phyloP scores from a whole-genome alignment of 1,140 invertebrate genomes.

The Drosophila bocki region DNA sequence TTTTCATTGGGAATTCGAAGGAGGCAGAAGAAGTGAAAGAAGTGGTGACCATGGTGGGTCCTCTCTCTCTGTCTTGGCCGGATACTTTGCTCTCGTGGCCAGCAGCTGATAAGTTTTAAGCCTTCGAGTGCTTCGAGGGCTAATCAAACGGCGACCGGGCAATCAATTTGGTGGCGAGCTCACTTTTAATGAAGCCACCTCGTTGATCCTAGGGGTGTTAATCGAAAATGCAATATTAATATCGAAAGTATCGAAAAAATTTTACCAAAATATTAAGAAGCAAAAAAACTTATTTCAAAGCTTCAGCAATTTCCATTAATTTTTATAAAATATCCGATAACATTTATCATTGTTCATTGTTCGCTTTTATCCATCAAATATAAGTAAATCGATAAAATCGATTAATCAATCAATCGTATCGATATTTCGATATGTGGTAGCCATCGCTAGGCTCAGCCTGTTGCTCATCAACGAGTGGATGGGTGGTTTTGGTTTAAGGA shows the following conservation, averaged over 20 bases:
- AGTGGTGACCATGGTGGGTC: not conserved
- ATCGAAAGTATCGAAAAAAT: not conserved
- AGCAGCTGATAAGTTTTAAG: slow-evolving; percentile 69
- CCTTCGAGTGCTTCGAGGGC: slow-evolving; percentile 63
- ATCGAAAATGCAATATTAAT: not conserved
- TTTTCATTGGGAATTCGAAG: slow-evolving; percentile 49
- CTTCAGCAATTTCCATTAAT: not conserved
- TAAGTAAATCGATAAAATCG: not conserved
- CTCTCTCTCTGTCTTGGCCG: slow-evolving; percentile 20
- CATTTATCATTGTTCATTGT: not conserved
- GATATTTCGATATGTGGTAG: not conserved
- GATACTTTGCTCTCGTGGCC: slow-evolving; percentile 11
- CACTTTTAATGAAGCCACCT: slow-evolving; percentile 65
- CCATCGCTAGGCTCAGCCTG: slow-evolving; percentile 41
- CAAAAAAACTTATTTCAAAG: not conserved
- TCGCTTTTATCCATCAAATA: rapidly evolving
- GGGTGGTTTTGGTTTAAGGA: slow-evolving; percentile 4
- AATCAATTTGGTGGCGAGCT: slow-evolving; percentile 68
- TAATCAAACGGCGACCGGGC: slow-evolving; percentile 67
- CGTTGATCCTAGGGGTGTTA: not conserved
- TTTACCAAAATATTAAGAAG: not conserved
- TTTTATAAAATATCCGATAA: not conserved
- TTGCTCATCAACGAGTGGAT: slow-evolving; percentile 22
- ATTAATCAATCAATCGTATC: not conserved
- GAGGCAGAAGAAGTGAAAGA: slow-evolving; percentile 12